Percentiles rank a stretch among this genome's conserved stretches.
phyloP scores from a whole-genome alignment of 2,888 invertebrate genomes.

The Phortica magna region DNA sequence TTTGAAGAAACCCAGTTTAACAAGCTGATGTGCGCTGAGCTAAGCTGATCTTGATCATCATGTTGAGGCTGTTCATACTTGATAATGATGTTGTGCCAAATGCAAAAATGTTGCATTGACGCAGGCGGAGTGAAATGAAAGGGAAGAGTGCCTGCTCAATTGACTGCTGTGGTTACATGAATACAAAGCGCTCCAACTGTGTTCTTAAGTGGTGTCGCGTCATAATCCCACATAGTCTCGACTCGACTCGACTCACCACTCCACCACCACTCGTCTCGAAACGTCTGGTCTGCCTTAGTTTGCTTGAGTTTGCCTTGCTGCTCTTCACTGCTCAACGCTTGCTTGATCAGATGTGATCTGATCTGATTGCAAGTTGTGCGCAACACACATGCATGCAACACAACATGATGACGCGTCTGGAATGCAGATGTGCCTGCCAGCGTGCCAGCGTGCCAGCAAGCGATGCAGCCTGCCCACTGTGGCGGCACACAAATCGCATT shows the following conservation, averaged over 20 bases:
- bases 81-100: slow-evolving; percentile 1
- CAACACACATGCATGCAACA: neutral
- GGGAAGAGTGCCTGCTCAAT: slow-evolving; percentile 33
- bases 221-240: slow-evolving; percentile 70
- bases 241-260: slow-evolving; percentile 40
- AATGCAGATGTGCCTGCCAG: slow-evolving; percentile 63
- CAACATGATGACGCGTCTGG: slow-evolving; percentile 51
- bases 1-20: slow-evolving; percentile 32
- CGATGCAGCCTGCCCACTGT: slow-evolving; percentile 20
- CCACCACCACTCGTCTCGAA: neutral
- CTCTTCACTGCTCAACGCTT: slow-evolving; percentile 48
- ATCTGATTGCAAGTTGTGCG: neutral
- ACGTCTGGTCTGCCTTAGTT: slow-evolving; percentile 47
- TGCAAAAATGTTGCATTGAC: neutral
- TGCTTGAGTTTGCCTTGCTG: too few relatives aligned
- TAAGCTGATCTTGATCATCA: slow-evolving; percentile 30
- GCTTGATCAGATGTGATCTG: slow-evolving; percentile 5
- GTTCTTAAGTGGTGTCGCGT: slow-evolving; percentile 64
- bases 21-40: slow-evolving; percentile 3
- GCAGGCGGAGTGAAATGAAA: slow-evolving; percentile 7
- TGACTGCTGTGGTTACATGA: slow-evolving; percentile 48
- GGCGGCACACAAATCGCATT: slow-evolving; percentile 30
- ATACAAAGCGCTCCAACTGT: slow-evolving; percentile 46
- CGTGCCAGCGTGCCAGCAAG: slow-evolving; percentile 55
- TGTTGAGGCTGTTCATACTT: slow-evolving; percentile 22